Evolutionary conservation across 2,113 vertebrate species (phyloP).

Genomic region (Trematomus loennbergii): DNA sequence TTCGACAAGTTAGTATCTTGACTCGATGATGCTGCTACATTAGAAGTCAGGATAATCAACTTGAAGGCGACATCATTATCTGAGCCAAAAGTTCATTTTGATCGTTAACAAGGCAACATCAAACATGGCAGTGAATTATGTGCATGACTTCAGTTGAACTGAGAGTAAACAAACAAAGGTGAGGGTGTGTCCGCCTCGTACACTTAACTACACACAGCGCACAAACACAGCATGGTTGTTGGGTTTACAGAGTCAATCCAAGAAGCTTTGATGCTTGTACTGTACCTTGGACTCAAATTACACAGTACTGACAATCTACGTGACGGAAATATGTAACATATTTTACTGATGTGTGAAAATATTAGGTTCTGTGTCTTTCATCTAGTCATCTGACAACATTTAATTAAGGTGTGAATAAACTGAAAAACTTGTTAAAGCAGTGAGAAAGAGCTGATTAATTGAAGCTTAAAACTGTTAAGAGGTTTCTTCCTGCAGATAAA

Average conservation of each 20-base stretch:
- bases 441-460: too few relatives aligned
- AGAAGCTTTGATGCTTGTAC: not conserved
- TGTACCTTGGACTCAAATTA: constrained; percentile 5
- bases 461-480: not conserved
- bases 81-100: not conserved
- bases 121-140: not conserved
- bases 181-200: constrained; percentile 31
- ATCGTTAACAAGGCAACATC: not conserved
- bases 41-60: too few relatives aligned
- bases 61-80: too few relatives aligned
- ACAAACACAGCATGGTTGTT: not conserved
- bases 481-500: not conserved
- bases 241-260: constrained; percentile 1
- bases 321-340: too few relatives aligned
- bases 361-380: not conserved
- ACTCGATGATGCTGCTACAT: too few relatives aligned
- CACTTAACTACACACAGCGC: not conserved
- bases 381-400: not conserved
- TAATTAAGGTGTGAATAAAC: not conserved
- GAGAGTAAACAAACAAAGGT: constrained; percentile 6
- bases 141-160: not conserved
- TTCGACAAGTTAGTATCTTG: too few relatives aligned
- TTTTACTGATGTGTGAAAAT: not conserved
- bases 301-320: too few relatives aligned
- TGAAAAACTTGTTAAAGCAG: not conserved